Percentiles rank a stretch among this genome's conserved stretches.
phyloP scores from a whole-genome alignment of 2,888 invertebrate genomes.

The Amblyteles armatorius region DNA sequence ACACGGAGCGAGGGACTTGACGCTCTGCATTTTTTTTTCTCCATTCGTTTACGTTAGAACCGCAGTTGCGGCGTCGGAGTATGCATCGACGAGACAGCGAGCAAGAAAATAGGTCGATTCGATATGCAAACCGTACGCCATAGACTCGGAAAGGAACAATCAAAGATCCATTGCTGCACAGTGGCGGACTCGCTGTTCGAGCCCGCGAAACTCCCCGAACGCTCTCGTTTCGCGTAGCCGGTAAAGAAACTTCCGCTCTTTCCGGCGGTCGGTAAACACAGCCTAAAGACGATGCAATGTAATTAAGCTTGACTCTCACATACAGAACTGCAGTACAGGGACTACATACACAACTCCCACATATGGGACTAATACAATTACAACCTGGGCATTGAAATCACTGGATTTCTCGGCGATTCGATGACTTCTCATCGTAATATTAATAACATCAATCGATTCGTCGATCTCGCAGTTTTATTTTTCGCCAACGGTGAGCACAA shows the following conservation, averaged over 20 bases:
- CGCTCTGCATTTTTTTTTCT: neutral
- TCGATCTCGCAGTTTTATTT: neutral
- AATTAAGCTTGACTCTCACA: neutral
- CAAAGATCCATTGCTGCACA: neutral
- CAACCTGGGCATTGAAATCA: slow-evolving; percentile 55
- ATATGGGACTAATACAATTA: slow-evolving; percentile 15
- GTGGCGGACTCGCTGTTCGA: slow-evolving; percentile 10
- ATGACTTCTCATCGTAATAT: neutral
- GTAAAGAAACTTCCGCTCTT: neutral
- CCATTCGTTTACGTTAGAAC: neutral
- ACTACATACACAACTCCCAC: too few relatives aligned
- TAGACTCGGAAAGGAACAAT: neutral
- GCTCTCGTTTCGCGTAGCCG: neutral
- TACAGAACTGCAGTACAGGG: too few relatives aligned
- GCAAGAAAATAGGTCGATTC: neutral
- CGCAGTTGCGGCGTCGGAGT: neutral
- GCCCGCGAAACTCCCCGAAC: neutral
- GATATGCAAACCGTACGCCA: neutral
- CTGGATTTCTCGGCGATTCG: slow-evolving; percentile 18
- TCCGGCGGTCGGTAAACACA: neutral
- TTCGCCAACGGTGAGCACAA: neutral
- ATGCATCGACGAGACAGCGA: neutral
- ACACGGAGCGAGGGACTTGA: neutral
- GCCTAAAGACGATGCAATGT: neutral
- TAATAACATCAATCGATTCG: neutral